These are phyloP conservation scores for Pygoscelis adeliae DNA, from an alignment of 2,113 vertebrate genomes.

Conservation along the genomic window DNA sequence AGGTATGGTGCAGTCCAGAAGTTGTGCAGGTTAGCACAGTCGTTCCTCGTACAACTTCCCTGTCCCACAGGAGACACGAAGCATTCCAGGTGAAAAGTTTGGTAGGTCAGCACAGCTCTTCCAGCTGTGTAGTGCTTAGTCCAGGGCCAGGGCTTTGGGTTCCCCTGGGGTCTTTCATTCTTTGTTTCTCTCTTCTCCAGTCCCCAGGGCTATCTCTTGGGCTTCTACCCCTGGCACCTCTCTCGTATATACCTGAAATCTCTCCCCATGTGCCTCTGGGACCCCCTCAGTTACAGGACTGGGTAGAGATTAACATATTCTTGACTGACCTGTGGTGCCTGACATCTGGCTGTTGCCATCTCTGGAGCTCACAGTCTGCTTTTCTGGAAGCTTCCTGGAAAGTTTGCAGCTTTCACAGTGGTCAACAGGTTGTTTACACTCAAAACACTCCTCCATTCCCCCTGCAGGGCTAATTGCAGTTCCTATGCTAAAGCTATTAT, in stretches of 20 bases:
- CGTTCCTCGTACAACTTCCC: rapidly evolving
- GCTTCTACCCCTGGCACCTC: not conserved
- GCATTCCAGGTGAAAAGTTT: not conserved
- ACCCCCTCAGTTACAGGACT: not conserved
- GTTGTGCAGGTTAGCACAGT: not conserved
- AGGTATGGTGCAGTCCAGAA: not conserved
- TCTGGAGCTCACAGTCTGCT: not conserved
- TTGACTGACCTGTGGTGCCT: not conserved
- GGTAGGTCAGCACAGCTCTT: not conserved
- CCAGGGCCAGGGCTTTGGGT: not conserved
- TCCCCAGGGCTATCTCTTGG: not conserved
- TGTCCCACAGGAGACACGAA: rapidly evolving
- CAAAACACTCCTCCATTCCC: not conserved
- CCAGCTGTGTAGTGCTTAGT: not conserved
- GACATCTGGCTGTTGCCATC: not conserved
- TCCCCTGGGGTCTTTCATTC: not conserved
- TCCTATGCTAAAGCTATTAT: not conserved
- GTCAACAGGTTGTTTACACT: not conserved
- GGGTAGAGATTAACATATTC: not conserved
- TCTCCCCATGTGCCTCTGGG: not conserved
- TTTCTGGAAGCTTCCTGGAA: not conserved
- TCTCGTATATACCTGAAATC: not conserved
- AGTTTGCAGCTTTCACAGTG: not conserved
- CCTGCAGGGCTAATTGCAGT: not conserved
- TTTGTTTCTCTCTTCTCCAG: not conserved